These are phyloP conservation scores for Porites lobata DNA, from an alignment of 92 coral and sea anemone species.

Conservation along the genomic window DNA sequence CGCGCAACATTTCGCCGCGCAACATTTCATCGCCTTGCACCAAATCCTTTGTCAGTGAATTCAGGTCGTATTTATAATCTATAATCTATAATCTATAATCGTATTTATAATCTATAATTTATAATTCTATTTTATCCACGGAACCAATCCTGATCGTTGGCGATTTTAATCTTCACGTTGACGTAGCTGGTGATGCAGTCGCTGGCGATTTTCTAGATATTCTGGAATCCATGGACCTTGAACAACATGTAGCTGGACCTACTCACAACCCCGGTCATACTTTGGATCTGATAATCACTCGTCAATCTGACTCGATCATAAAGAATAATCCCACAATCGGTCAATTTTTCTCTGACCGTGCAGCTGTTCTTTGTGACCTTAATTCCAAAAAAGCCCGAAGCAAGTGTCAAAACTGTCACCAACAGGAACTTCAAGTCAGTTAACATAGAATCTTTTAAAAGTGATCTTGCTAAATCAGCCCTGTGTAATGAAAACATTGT, in stretches of 20 bases:
- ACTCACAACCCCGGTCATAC: slow-evolving; percentile 38
- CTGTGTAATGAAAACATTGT: slow-evolving; percentile 6
- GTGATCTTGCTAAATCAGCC: slow-evolving; percentile 32
- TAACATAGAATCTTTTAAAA: slow-evolving; percentile 23
- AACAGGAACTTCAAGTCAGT: neutral
- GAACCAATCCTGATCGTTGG: slow-evolving; percentile 11
- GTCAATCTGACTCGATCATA: slow-evolving; percentile 50
- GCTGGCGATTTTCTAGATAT: slow-evolving; percentile 39
- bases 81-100: no score
- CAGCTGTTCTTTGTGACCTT: slow-evolving; percentile 15
- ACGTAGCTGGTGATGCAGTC: neutral
- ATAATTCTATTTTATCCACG: neutral
- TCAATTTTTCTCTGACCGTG: slow-evolving; percentile 10
- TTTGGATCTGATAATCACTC: slow-evolving; percentile 52
- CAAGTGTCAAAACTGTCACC: neutral
- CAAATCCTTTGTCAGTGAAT: slow-evolving; percentile 22
- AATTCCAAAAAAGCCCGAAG: slow-evolving; percentile 13
- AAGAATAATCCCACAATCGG: neutral
- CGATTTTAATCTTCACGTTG: slow-evolving; percentile 15
- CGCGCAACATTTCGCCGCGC: slow-evolving; percentile 4
- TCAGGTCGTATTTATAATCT: neutral
- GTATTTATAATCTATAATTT: neutral
- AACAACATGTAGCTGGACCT: slow-evolving; percentile 22
- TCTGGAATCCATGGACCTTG: slow-evolving; percentile 37
- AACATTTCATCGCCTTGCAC: slow-evolving; percentile 39